Evolutionary conservation across 2,113 vertebrate genomes (phyloP).

Genomic region (Apus apus): DNA sequence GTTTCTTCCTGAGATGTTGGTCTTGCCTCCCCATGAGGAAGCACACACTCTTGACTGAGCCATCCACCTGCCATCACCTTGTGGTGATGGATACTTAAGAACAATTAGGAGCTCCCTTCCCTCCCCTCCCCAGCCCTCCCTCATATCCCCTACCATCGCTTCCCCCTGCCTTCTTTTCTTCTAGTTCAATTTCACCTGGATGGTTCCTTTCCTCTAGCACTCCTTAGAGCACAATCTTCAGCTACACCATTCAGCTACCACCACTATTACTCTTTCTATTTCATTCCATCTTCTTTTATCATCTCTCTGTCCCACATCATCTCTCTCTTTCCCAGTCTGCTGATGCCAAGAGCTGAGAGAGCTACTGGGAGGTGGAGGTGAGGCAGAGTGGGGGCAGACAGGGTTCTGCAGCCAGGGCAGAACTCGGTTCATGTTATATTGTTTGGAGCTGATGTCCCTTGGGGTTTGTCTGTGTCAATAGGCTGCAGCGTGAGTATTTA

Average conservation of each 20-base stretch:
- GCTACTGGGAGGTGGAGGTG: not conserved
- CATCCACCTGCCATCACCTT: not conserved
- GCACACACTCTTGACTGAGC: not conserved
- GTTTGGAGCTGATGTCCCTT: not conserved
- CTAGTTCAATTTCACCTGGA: not conserved
- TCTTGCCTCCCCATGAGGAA: not conserved
- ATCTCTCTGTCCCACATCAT: not conserved
- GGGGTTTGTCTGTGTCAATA: not conserved
- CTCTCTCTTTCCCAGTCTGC: not conserved
- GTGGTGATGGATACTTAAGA: not conserved
- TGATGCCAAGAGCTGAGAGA: not conserved
- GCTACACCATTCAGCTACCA: not conserved
- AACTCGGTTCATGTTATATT: not conserved
- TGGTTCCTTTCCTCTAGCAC: not conserved
- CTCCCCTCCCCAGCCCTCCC: fast-evolving
- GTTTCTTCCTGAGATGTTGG: not conserved
- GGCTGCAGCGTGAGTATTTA: not conserved
- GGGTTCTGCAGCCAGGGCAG: not conserved
- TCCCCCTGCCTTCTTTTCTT: not conserved
- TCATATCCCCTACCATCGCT: fast-evolving
- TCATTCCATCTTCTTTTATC: not conserved
- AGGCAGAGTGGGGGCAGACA: not conserved
- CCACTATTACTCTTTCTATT: not conserved
- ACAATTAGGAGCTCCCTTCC: not conserved
- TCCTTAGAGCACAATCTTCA: not conserved